Conservation (phyloP, 1,140 invertebrate genomes). For the Chironomus striatipennis region DNA sequence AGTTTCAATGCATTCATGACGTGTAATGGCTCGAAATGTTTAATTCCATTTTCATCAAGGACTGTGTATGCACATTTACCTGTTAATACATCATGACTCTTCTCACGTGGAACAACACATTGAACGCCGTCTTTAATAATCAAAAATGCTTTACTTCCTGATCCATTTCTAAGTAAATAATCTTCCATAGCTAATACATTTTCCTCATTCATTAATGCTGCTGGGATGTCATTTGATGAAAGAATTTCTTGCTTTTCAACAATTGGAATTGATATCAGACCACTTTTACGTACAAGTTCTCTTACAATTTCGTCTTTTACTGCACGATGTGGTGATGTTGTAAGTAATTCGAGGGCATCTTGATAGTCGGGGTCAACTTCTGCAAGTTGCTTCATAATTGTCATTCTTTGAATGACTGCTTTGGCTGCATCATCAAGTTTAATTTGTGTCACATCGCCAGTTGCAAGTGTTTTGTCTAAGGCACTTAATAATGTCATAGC, state of each 20-base stretch:
- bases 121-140: constrained; percentile 69
- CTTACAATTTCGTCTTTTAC: constrained; percentile 56
- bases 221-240: constrained; percentile 57
- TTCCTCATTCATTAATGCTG: constrained; percentile 51
- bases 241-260: constrained; percentile 48
- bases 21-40: constrained; percentile 65
- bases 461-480: neutral
- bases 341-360: constrained; percentile 50
- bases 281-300: constrained; percentile 60
- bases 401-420: constrained; percentile 45
- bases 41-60: constrained; percentile 65
- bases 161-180: constrained; percentile 53
- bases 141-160: constrained; percentile 52
- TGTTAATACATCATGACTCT: constrained; percentile 58
- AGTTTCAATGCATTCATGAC: constrained; percentile 60
- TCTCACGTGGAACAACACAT: constrained; percentile 65
- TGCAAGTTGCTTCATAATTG: constrained; percentile 61
- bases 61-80: constrained; percentile 67
- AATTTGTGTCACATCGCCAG: neutral
- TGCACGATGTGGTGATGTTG: constrained; percentile 54
- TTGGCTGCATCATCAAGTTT: neutral
- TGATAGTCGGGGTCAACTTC: constrained; percentile 53
- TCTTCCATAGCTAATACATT: constrained; percentile 68
- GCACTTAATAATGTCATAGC: neutral
- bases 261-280: constrained; percentile 55